Base-by-base conservation (phyloP, 2,888 invertebrate species). In the Scrobipalpa atriplicella region DNA sequence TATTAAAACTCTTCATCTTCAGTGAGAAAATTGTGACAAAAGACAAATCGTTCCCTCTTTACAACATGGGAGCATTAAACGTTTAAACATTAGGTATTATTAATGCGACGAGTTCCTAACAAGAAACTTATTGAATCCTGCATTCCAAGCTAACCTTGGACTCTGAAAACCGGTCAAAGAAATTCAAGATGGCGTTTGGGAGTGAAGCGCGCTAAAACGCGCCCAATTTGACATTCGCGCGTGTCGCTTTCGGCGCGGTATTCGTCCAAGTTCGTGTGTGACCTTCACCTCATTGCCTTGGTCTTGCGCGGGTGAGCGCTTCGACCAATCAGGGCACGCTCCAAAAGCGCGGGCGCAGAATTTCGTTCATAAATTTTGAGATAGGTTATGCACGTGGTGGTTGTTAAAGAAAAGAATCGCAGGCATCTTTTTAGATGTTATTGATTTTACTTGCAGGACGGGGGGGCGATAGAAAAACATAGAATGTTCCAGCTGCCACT, bases 161-260 rank as follows among this genome's bases (percentile, higher is more conserved):
- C 39, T 47, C 47, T 47, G 72, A 80, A 78, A 89, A 90, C 87
- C 87, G 89, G 90, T 88, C 82, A 80, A 76, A 79, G 78, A 86
- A 86, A 83, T 83, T 73, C 87, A 89, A 89, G 84, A 89, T 89
- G 90, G 89, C 85, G 90, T 88, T 84, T 84, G 86, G 85, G 85
- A 84, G 54, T 13, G 54, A 86, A n/a, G n/a, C 56, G 21, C 56
- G 29, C 29, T 13, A 11, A 86, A 29, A 38, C 56, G 21, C 56
- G 29, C 78, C 78, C 82, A 73, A 74, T 75, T 83, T 88, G 85
- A 87, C 84, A 86, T 90, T 87, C 86, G 83, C 84, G 83, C 82
- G 78, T 79, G 73, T 73, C 72, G 71, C 73, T 73, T 51, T 51
- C 10, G 13, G 29, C 19, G 56, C 36, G 18, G 29, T n/a, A 29